Base-by-base conservation (phyloP, 2,888 invertebrate genomes). In the Cantharis nigra region DNA sequence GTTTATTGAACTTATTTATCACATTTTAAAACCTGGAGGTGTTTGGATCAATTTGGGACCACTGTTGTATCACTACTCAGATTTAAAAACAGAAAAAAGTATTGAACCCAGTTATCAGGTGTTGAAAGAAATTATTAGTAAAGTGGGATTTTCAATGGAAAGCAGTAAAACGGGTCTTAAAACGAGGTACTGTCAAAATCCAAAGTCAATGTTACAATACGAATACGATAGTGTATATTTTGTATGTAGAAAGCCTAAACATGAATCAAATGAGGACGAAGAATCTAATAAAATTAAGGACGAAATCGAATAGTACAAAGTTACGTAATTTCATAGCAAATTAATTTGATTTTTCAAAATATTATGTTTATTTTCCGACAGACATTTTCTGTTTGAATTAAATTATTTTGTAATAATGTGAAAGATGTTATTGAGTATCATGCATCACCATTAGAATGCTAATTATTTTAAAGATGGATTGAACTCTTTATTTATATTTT, bases 211-310 rank as follows among this genome's bases (percentile, higher is more conserved):
- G 98, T 91, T 98, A 84, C 95, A 96, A 82, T 96, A 97, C 84
- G 94, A 96, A 84, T 98, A 98, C 84, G 93, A 95, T 85, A 97
- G 97, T 74, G 94, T 97, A 0, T 98, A 96, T 89, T 97, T 98
- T 88, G 95, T 98, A 2, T 98, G 97, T 84, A 92, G 93, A 83
- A 98, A 98, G 86, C 94, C 95, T n/a, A 70, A 71, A 69, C 9
- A 69, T 1, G n/a, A 18, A 11, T 26, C 62, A 62, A 70, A 70
- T 14, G 14, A 26, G 18, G 63, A 23, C n/a, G 20, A 63, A 10
- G 20, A 23, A 62, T 18, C 23, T 23, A 23, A 20, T 62, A 63
- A 20, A 71, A 18, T 13, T 23, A 64, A 26, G 26, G 23, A n/a
- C 23, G 9, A 67, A 23, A 67, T 23, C n/a, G 65, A 67, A 67